These are phyloP conservation scores for Baryphthengus martii DNA, from an alignment of 2,113 vertebrate species.

Conservation along the genomic window DNA sequence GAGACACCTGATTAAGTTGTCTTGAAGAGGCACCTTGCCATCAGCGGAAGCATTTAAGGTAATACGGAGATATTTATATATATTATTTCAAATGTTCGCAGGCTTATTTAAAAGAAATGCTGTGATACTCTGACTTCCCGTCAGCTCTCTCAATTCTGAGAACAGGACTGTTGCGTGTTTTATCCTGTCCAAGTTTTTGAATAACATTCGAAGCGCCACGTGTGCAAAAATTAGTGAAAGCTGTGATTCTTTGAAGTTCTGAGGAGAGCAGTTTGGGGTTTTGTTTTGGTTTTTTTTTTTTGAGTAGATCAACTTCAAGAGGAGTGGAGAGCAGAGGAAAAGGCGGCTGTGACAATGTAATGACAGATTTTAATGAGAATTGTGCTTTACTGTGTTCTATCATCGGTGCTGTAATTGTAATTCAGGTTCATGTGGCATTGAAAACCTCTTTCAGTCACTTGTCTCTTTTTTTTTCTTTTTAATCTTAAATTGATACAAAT, in stretches of 20 bases:
- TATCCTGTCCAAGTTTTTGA: background rate
- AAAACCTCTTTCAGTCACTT: background rate
- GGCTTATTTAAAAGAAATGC: background rate
- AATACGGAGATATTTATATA: too few species aligned
- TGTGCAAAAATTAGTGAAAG: background rate
- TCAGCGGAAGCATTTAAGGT: background rate
- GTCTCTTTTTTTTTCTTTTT: background rate
- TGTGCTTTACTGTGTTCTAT: background rate
- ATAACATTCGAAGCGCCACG: background rate
- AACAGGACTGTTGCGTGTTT: background rate
- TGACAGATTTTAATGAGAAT: background rate
- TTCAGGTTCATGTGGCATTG: fast-evolving
- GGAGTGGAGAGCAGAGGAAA: background rate
- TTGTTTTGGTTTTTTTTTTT: background rate
- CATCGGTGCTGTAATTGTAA: background rate
- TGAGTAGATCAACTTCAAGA: background rate
- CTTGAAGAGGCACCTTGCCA: background rate
- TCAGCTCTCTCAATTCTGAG: background rate
- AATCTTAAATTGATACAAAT: background rate
- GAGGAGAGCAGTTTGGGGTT: background rate
- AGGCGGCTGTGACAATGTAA: background rate
- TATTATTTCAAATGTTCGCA: background rate
- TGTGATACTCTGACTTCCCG: background rate
- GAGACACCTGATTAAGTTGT: background rate
- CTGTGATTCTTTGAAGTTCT: background rate